Base-by-base conservation (phyloP, 1,140 invertebrate genomes). In the Venturia canescens region DNA sequence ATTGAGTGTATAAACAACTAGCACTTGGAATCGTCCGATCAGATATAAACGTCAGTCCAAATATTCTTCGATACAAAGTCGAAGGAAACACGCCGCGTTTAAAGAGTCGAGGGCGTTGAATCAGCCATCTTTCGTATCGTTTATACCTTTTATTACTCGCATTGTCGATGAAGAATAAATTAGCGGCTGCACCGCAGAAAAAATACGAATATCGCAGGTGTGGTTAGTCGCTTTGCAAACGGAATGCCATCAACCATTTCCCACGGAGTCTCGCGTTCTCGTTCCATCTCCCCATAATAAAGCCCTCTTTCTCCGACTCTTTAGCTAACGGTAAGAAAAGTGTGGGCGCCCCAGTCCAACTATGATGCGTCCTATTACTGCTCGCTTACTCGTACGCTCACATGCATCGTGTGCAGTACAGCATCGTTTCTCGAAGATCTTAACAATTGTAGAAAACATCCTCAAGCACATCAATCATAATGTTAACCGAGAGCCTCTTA, bases 311-410 rank as follows among this genome's bases (percentile, higher is more conserved):
- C 48, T 53, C 23, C 72, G 63, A 53, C 71, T 50, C 53, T 76
- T 60, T 18, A 29, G 38, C 1, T 60, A 76, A 76, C 72, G 72
- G 72, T 27, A 76, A 76, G 50, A 76, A 60, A 76, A 76, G 72
- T 76, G 72, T 76, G 72, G 72, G 72, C 72, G 72, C 50, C 16
- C 27, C 50, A 76, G 72, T 60, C 48, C 72, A 76, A 76, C 53
- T 50, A 76, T 76, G 72, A 76, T 76, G 72, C 72, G 63, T 76
- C 72, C 53, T 53, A 76, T 76, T 76, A 76, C 44, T 26, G 71
- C 57, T 74, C 9, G 26, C 71, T n/a, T 11, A 53, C 23, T 57
- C 2, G 38, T 44, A 44, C 13, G 38, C 0, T 44, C 13, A 6
- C 1, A 21, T 60, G 29, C 50, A 76, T 15, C 1, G 15, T 18